Evolutionary conservation across 2,888 invertebrate species (phyloP), one percentile per base, ranked within the genome.

Genomic region (Scaeva pyrastri): DNA sequence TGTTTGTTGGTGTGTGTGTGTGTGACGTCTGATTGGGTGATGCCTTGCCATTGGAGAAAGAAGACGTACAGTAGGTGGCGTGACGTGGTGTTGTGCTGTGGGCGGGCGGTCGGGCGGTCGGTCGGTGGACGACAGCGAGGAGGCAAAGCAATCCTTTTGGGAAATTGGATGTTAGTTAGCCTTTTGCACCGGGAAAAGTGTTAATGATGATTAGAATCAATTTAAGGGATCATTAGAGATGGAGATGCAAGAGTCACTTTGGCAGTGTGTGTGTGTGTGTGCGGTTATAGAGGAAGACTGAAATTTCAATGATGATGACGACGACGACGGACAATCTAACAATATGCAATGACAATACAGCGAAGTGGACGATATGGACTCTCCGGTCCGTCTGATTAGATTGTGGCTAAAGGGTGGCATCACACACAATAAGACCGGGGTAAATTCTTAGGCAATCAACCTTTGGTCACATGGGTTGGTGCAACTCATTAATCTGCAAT

Each of bases 151-250:
- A 64, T 80, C 86, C 82, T 74, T 48, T 52, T 70, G 86, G 86
- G 86, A 78, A 77, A 86, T 66, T 64, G 58, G 71, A 81, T 77
- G 86, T 74, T 86, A 86, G 86, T 82, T 86, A 86, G 86, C 86
- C 82, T 86, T 73, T 82, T 86, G 86, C 86, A 86, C 86, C 82
- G 86, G 77, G 77, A 86, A 86, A 92, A 91, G 91, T 91, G 92
- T 91, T 91, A 92, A 91, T 91, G 91, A 91, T 91, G 92, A 91
- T 91, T 91, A 91, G 92, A 91, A 91, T 91, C 91, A 91, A 92
- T 91, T 92, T 91, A 90, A 90, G 90, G 91, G 91, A 91, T 91
- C 91, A 91, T 91, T 91, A 92, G 91, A 90, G 90, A 89, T 89
- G 86, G 77, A 82, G 77, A 71, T 81, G 81, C 80, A 86, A 70